A percentile compares a stretch with the other conserved stretches of the same genome.
Evolutionary conservation across 1,140 invertebrate genomes (phyloP).

Genomic region (Hycleus cichorii): DNA sequence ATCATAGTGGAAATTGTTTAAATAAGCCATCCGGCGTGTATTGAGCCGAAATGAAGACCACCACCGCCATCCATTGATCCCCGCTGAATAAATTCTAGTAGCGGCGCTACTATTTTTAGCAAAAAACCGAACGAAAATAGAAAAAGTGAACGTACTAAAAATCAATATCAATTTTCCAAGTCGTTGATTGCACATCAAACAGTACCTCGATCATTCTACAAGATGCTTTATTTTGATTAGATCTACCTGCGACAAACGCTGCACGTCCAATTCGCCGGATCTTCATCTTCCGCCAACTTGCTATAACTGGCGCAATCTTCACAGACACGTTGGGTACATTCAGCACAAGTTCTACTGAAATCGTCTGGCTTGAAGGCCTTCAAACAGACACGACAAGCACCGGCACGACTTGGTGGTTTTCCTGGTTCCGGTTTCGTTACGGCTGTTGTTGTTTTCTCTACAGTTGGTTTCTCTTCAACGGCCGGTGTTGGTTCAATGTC

Average conservation of each 20-base stretch:
- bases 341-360: slow-evolving; percentile 73
- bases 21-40: too few species aligned
- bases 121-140: too few species aligned
- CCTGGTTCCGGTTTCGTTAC: slow-evolving; percentile 53
- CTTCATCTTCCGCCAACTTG: slow-evolving; percentile 69
- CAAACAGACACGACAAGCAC: slow-evolving; percentile 76
- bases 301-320: slow-evolving; percentile 89
- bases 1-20: too few species aligned
- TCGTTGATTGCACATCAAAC: too few species aligned
- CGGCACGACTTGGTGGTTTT: slow-evolving; percentile 61
- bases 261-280: slow-evolving; percentile 44
- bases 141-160: too few species aligned
- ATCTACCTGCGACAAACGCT: slow-evolving; percentile 37
- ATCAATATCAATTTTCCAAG: too few species aligned
- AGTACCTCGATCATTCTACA: too few species aligned
- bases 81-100: too few species aligned
- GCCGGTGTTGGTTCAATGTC: slow-evolving; percentile 34
- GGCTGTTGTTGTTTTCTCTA: slow-evolving; percentile 40
- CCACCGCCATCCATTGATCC: too few species aligned
- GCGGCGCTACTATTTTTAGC: too few species aligned
- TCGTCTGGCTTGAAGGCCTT: slow-evolving; percentile 81
- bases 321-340: slow-evolving; percentile 82
- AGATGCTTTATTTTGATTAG: too few species aligned
- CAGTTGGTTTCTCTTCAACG: slow-evolving; percentile 28
- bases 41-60: too few species aligned